Evolutionary conservation across 1,140 invertebrate species (phyloP), one percentile per base, ranked within the genome.

Genomic region (Diabrotica virgifera): DNA sequence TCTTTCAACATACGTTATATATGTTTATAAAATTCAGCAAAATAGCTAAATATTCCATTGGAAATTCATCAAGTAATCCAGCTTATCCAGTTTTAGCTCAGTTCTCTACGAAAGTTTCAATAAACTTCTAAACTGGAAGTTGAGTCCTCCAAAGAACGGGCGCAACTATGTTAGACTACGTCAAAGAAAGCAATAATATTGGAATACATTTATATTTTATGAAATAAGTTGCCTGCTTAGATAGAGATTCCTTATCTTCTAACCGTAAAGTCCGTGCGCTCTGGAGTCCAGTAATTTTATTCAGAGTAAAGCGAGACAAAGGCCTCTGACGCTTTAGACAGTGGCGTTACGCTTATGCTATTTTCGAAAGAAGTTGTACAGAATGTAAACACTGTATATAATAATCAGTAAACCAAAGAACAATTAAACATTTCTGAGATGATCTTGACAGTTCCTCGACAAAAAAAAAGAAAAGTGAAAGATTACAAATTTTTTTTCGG

Each of bases 201-300:
- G 59, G 54, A 70, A 65, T 51, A 60, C 67, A 65, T 62, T 59
- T 59, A 59, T 68, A 63, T 66, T 54, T 65, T 65, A 68, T 68
- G 63, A 66, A 70, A 62, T 63, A 66, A 64, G 57, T 63, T 67
- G 67, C 11, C 63, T 66, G 54, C 57, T 68, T 62, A 52, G 46
- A 67, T 67, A 13, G 61, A 46, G 51, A 63, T 63, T 63, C 51
- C 13, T 61, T 13, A 63, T 67, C 52, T 54, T 7, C 24, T 24
- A 24, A 24, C 12, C 52, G n/a, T 13, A 13, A 54, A 54, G 24
- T 24, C 24, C 24, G 52, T 54, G 9, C 52, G 40, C 40, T 24
- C 24, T 46, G 40, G 52, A 13, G 52, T 54, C 52, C 24, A 11
- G 52, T 54, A 54, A 54, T 54, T 54, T 54, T 54, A 54, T 54